Evolutionary conservation across 2,797 vertebrate species (phyloP), one percentile per base, ranked within the genome.

Genomic region (Mastacembelus armatus): DNA sequence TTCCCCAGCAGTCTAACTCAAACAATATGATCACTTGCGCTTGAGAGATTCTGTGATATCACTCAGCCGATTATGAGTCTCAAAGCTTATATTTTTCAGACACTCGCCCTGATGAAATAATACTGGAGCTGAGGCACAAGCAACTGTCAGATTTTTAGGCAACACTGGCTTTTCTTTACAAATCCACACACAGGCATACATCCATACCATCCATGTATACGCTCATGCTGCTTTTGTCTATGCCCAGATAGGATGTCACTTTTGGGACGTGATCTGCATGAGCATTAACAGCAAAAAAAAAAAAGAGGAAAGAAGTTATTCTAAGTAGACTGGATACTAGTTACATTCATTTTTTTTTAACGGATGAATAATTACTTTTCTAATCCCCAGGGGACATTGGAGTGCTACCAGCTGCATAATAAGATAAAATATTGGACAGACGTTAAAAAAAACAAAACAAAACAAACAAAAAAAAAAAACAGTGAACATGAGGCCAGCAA

Each of bases 1-100:
- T 89, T 67, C 71, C 63, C 74, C 72, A 77, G 76, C 65, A 70
- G 66, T 36, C 19, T 16, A 39, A 77, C 52, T 33, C 18, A 61
- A 65, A 60, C 11, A 35, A 49, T 56, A 30, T 47, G 18, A 70
- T 71, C 40, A 71, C 39, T 76, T 60, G 42, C 66, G 52, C 73
- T 52, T 8, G 18, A 42, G 65, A 69, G 62, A 60, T 10, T 47
- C 36, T 39, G 43, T 19, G 15, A 52, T 44, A 61, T 84, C 44
- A 59, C 8, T 68, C 57, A 16, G 45, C 21, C 27, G 10, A 83
- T 52, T 42, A 47, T 32, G 29, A 71, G 7, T 16, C 29, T 3
- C 48, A 70, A 33, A 26, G 45, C 54, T 57, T 33, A 24, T 3
- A 60, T 67, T 73, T 29, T 49, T 71, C 36, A 32, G 24, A 69